Evolutionary conservation across 2,797 vertebrate species (phyloP).

Genomic region (Adelosebastes latens): DNA sequence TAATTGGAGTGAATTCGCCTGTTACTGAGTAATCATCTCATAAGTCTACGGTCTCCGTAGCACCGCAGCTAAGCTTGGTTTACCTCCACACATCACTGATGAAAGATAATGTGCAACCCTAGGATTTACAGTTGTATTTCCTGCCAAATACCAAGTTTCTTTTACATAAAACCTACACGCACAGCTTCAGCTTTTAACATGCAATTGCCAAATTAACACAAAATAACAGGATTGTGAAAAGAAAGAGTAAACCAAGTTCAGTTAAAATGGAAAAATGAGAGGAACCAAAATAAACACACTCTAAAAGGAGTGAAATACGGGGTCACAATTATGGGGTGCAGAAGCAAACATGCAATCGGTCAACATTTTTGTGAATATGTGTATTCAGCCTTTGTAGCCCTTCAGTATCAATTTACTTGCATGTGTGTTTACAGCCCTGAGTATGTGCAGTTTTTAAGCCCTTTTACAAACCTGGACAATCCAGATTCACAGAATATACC

Average conservation of each 20-base stretch:
- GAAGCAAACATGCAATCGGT: neutral
- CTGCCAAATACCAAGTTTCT: neutral
- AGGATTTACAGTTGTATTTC: neutral
- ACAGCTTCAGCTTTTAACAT: neutral
- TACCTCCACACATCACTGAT: neutral
- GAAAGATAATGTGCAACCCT: neutral
- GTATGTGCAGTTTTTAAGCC: neutral
- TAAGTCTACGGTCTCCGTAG: neutral
- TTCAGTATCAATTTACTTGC: neutral
- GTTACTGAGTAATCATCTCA: neutral
- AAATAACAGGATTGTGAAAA: neutral
- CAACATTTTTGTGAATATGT: neutral
- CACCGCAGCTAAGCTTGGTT: neutral
- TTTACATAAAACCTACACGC: neutral
- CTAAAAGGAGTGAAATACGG: neutral
- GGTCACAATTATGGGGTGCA: neutral
- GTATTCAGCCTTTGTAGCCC: neutral
- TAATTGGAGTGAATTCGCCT: neutral
- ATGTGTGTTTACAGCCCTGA: neutral
- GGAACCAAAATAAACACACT: neutral
- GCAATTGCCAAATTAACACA: neutral
- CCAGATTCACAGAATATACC: neutral
- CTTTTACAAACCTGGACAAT: neutral
- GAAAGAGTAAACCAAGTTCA: neutral
- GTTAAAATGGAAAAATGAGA: neutral